Base-by-base conservation (phyloP, 2,113 vertebrate genomes). In the Numida meleagris region DNA sequence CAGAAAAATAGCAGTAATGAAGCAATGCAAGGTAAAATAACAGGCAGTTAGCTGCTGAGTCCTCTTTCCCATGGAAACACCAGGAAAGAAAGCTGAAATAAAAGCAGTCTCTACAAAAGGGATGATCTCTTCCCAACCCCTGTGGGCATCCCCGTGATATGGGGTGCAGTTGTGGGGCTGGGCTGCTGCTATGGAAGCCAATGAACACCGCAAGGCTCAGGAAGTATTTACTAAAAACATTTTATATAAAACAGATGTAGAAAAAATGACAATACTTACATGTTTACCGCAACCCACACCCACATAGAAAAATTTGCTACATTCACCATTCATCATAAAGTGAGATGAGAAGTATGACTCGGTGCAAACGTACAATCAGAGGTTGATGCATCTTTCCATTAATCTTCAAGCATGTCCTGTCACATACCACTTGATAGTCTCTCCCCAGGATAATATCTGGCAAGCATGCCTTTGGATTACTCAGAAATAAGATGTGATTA, bases 161-260 rank as follows among this genome's bases (percentile, higher is more conserved):
- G 46, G 51, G 82, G 27, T 55, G 34, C 0, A 4, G 16, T 48
- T 1, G 1, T 3, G 2, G 58, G 27, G 63, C 9, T 20, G 42
- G 19, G 6, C 5, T 79, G 50, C 45, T 51, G 19, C 61, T 66
- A 50, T 0, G 12, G 87, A 62, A 88, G 59, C 38, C 24, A 85
- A 25, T 72, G 82, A 95, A 40, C 72, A 87, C 48, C 24, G 14
- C 25, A 73, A 80, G 40, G 61, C 63, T 27, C 76, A 53, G 2
- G 3, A 85, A 78, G 7, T 62, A 33, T 78, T 96, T 75, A 70
- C 36, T 40, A 76, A 89, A 94, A 95, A 82, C 0, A 0, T 92
- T 97, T 97, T 95, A 88, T 96, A 94, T 15, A 92, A 96, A 97
- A 96, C 3, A 21, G 43, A 33, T 1, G 48, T 93, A 97, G 73